These are phyloP conservation scores for Nestor notabilis DNA, from an alignment of 2,113 vertebrate genomes.

Conservation along the genomic window DNA sequence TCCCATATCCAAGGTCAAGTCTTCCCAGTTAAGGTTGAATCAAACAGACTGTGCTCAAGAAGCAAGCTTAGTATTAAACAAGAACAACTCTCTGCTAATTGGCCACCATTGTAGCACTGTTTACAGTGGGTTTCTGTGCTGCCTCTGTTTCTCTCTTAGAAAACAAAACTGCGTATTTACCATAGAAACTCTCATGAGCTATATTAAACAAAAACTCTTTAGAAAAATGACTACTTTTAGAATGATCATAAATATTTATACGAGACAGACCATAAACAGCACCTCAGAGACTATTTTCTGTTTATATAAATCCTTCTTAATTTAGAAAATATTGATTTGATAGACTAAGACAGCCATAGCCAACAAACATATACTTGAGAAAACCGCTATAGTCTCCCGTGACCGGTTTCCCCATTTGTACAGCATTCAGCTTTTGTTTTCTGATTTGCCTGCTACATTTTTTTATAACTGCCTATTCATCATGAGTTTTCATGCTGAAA, in stretches of 20 bases:
- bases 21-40: background rate
- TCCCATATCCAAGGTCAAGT: background rate
- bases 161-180: background rate
- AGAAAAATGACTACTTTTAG: slow-evolving; percentile 11
- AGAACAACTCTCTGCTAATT: background rate
- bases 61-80: background rate
- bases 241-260: slow-evolving; percentile 20
- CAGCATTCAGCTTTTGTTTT: background rate
- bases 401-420: background rate
- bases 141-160: background rate
- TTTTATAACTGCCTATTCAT: background rate
- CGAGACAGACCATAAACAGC: background rate
- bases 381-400: background rate
- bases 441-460: background rate
- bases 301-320: background rate
- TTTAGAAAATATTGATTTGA: background rate
- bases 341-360: background rate
- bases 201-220: background rate
- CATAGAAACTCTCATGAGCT: background rate
- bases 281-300: background rate
- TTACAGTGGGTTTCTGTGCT: background rate
- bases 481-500: background rate
- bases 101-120: background rate
- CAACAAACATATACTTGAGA: background rate
- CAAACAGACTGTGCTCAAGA: background rate